These are phyloP conservation scores for Todus mexicanus DNA, from an alignment of 2,797 vertebrate genomes.

Conservation along the genomic window DNA sequence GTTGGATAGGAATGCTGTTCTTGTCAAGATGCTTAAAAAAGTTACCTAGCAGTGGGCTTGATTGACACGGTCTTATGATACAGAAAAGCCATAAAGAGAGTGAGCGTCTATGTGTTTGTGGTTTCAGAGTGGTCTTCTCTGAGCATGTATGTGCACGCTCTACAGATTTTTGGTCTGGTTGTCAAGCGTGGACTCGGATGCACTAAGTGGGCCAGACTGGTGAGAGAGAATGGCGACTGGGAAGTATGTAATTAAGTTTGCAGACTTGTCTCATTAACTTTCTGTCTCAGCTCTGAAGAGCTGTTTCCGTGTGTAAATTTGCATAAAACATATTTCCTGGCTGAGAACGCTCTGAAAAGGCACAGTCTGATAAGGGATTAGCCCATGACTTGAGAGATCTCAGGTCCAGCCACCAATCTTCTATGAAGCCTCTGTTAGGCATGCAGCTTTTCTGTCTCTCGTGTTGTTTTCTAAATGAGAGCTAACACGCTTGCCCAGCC, in stretches of 20 bases:
- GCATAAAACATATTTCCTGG: conserved; percentile 1
- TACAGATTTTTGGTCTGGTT: background rate
- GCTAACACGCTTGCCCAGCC: background rate
- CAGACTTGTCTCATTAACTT: background rate
- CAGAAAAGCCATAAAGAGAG: background rate
- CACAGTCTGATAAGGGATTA: background rate
- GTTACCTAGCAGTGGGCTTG: background rate
- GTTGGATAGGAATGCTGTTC: background rate
- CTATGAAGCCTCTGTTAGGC: background rate
- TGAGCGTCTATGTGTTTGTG: background rate
- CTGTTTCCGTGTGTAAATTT: background rate
- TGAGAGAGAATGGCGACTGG: background rate
- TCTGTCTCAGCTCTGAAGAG: background rate
- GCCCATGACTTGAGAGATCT: background rate
- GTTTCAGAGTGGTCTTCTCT: background rate
- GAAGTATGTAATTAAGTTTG: background rate
- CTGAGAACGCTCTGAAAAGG: background rate
- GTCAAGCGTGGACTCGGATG: background rate
- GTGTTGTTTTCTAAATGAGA: background rate
- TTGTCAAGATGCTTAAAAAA: background rate
- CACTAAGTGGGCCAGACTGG: background rate
- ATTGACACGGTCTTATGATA: background rate
- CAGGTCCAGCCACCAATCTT: background rate
- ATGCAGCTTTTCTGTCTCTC: background rate
- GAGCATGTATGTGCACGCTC: background rate